A percentile compares a stretch with the other conserved stretches of the same genome.
Evolutionary conservation across 2,888 invertebrate species (phyloP).

Genomic region (Temnothorax unifasciatus): DNA sequence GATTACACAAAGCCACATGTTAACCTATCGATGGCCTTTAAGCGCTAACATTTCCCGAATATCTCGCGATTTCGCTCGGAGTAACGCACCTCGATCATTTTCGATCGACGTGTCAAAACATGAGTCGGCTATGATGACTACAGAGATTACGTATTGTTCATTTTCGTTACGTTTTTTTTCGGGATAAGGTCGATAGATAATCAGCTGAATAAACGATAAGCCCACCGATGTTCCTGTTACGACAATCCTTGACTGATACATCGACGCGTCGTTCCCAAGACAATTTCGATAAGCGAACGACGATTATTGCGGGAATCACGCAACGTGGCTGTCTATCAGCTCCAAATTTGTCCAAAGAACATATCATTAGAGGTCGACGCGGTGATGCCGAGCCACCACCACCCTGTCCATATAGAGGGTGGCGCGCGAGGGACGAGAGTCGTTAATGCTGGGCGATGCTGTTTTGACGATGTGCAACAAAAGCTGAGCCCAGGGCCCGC

Average conservation of each 20-base stretch:
- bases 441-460: constrained; percentile 83
- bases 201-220: background rate
- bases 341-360: constrained; percentile 48
- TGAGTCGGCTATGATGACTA: background rate
- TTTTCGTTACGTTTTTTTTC: background rate
- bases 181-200: background rate
- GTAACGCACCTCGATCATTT: background rate
- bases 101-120: background rate
- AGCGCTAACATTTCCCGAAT: constrained; percentile 3
- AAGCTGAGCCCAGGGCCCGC: constrained; percentile 75
- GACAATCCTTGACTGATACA: background rate
- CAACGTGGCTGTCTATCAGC: constrained; percentile 32
- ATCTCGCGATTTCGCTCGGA: constrained; percentile 5
- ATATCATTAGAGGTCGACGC: constrained; percentile 64
- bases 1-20: constrained; percentile 13
- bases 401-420: constrained; percentile 58
- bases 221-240: too few relatives aligned
- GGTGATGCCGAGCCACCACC: constrained; percentile 37
- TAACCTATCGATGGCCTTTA: constrained; percentile 40
- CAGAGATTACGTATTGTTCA: background rate
- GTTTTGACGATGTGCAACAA: constrained; percentile 84
- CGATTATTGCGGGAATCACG: constrained; percentile 23
- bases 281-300: constrained; percentile 1
- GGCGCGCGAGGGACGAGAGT: constrained; percentile 72
- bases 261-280: background rate